Percentiles rank a stretch among this genome's conserved stretches.
Conservation (phyloP, 2,797 vertebrate species). For the Anomalospiza imberbis region DNA sequence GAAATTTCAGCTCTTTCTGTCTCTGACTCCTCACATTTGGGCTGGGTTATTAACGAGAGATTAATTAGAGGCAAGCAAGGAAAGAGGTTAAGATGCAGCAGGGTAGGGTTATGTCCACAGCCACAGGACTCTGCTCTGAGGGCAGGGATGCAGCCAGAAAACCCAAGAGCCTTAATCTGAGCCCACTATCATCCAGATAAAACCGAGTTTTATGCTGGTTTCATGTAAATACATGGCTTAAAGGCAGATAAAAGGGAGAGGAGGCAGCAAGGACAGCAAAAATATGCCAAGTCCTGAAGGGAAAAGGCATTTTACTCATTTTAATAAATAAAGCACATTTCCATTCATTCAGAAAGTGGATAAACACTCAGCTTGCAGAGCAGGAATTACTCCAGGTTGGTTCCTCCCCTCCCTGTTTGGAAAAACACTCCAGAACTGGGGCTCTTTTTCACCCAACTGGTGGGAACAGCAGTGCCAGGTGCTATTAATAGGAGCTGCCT, state of each 20-base stretch:
- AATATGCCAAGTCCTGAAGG: not conserved
- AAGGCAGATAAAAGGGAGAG: not conserved
- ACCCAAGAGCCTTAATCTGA: not conserved
- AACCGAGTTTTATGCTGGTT: not conserved
- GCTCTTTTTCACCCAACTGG: not conserved
- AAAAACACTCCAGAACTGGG: not conserved
- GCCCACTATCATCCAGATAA: not conserved
- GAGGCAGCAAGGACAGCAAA: not conserved
- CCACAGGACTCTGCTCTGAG: not conserved
- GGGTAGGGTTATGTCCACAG: not conserved
- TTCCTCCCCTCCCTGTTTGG: not conserved
- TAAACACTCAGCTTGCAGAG: not conserved
- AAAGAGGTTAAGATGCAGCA: not conserved
- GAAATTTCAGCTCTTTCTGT: not conserved
- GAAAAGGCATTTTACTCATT: not conserved
- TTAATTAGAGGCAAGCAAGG: not conserved
- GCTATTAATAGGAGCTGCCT: slow-evolving; percentile 3
- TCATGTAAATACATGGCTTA: not conserved
- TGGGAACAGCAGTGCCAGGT: not conserved
- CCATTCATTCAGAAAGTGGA: not conserved
- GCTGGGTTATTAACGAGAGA: not conserved
- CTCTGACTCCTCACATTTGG: not conserved
- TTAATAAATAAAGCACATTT: slow-evolving; percentile 5
- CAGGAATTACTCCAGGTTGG: not conserved
- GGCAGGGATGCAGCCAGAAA: not conserved